Evolutionary conservation across 92 coral and sea anemone genomes (phyloP).

Genomic region (Porites lobata): DNA sequence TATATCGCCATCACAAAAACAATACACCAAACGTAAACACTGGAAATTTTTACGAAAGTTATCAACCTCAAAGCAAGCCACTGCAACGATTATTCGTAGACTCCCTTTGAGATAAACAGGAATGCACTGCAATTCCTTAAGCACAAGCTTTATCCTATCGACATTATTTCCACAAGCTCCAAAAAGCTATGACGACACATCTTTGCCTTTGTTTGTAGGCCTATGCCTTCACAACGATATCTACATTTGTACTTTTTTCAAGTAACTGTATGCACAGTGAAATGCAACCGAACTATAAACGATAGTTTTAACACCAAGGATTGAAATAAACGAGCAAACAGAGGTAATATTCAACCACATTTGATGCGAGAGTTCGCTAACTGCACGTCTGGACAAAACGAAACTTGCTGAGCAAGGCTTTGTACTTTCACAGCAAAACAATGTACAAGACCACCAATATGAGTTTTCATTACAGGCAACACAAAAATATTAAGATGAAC

Average conservation of each 20-base stretch:
- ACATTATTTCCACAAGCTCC: background rate
- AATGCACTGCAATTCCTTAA: background rate
- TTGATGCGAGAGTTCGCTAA: background rate
- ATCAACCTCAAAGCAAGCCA: background rate
- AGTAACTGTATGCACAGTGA: background rate
- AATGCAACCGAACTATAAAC: background rate
- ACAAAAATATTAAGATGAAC: too few relatives aligned
- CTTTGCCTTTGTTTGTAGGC: constrained; percentile 7
- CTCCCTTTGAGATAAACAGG: background rate
- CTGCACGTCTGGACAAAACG: background rate
- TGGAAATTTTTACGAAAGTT: background rate
- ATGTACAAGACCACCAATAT: background rate
- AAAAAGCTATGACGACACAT: constrained; percentile 31
- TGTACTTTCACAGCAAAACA: constrained; percentile 1
- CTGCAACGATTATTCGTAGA: background rate
- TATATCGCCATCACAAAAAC: constrained; percentile 16
- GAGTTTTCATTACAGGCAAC: background rate
- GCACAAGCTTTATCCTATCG: background rate
- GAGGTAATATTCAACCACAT: background rate
- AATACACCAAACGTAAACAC: constrained; percentile 37
- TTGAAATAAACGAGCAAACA: background rate
- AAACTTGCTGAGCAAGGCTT: background rate
- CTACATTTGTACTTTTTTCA: too few relatives aligned
- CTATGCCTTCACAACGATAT: background rate
- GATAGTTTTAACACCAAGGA: too few relatives aligned